Evolutionary conservation across 2,113 vertebrate species (phyloP), one percentile per base, ranked within the genome.

Genomic region (Cyprinodon brontotheroides): DNA sequence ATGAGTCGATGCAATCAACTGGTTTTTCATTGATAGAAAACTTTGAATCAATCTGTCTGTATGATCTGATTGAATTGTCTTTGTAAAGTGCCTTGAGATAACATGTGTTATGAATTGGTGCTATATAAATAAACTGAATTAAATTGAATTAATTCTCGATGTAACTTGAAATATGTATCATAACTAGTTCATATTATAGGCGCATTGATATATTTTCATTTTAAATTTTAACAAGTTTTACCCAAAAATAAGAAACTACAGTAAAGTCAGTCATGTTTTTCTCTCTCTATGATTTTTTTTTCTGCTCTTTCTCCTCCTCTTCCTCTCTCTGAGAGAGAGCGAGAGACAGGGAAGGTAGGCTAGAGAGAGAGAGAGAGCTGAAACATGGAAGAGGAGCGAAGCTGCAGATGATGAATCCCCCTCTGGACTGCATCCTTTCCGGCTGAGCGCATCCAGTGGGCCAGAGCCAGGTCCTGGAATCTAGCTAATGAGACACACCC

Each of bases 401-500:
- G 85, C 77, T 61, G 81, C 72, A 80, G 87, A 93, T 91, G 83
- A 90, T 78, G 75, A 85, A 80, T 84, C 80, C 91, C 89, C 89
- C 87, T 87, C 91, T 87, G 88, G 91, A 92, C 87, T 77, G 59
- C 65, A 91, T 92, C 81, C 78, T 85, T 93, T 93, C 84, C 50
- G 68, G 74, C 75, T 88, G 91, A 92, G 81, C 69, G 91, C 79
- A 5, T 90, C 75, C 86, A 82, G 88, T 93, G 91, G 91, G 91
- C 91, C 86, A 77, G 79, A 91, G 90, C 90, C 91, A 93, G 89
- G 88, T 87, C 89, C 83, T 92, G 93, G 89, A 93, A 94, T 91
- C 73, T 93, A 94, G 90, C 93, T 93, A 94, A 94, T 94, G 93
- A 93, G 89, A 92, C 88, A 75, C 87, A 75, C 81, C 79, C 72